Evolutionary conservation across 2,113 vertebrate genomes (phyloP).

Genomic region (Trachemys scripta): DNA sequence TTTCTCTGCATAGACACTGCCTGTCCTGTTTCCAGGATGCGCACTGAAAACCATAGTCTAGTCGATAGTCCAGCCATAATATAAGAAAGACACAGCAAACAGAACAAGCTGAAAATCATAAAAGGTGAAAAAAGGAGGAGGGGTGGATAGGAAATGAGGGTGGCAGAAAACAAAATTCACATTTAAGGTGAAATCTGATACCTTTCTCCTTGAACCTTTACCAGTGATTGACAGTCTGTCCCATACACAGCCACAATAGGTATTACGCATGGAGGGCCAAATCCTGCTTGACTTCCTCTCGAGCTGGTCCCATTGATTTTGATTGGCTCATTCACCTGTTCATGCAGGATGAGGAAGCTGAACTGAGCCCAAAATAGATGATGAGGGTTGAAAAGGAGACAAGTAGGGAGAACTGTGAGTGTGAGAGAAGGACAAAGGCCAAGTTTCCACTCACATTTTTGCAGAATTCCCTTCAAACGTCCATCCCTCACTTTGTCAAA

Average conservation of each 20-base stretch:
- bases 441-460: background rate
- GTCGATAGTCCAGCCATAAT: background rate
- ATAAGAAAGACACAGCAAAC: background rate
- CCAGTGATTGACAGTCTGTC: background rate
- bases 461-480: background rate
- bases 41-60: background rate
- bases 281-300: background rate
- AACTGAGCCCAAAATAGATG: background rate
- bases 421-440: background rate
- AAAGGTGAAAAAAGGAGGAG: background rate
- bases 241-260: background rate
- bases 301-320: background rate
- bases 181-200: background rate
- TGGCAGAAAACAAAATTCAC: background rate
- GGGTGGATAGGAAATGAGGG: background rate
- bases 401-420: background rate
- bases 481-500: background rate
- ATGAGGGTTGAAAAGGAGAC: background rate
- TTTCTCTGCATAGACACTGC: background rate
- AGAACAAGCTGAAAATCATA: background rate
- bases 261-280: background rate
- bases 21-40: background rate
- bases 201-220: background rate
- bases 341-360: background rate
- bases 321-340: background rate